Base-by-base conservation (phyloP, 2,888 invertebrate species). In the Leptinotarsa tumamoca region DNA sequence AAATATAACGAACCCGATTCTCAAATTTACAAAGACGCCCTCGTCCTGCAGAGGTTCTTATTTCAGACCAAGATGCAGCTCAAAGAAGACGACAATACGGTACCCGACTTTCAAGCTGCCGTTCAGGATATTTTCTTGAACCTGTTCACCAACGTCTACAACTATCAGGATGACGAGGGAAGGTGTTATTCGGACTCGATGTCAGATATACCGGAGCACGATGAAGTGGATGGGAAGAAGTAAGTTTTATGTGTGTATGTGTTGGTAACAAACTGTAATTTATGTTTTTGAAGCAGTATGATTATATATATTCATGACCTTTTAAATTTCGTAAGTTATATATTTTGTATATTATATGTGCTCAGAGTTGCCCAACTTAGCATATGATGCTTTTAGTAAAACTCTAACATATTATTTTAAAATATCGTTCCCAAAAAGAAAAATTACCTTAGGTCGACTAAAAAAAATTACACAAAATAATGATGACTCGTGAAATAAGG, bases 1-100 rank as follows among this genome's bases (percentile, higher is more conserved):
- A 97, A 96, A 86, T 98, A 97, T 86, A 98, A 98, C 87, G 98
- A 98, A 86, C 98, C 98, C 0, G 98, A 98, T 86, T 98, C 98
- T 0, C 96, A 97, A 88, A 97, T 98, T 80, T 98, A 98, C 87
- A 98, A 98, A 90, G 98, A 99, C 88, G 98, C 98, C 0, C 90
- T 99, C 82, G 94, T 96, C 33, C 89, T 99, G 83, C 98, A 99
- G 89, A 91, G 97, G 80, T 92, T 98, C 69, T 96, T 97, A 75
- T 90, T 98, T 79, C 96, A 98, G 90, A 96, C 97, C 77, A 98
- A 98, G 85, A 92, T 96, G 82, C 93, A 96, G 87, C 89, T 99
- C 72, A 93, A 94, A 88, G 93, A 81, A 49, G 94, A 94, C 76
- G 95, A 95, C 68, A 96, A 96, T 84, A 93, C 94, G 0, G 93